These are phyloP conservation scores for Acleris emargana DNA, from an alignment of 2,888 invertebrate species.

Conservation along the genomic window DNA sequence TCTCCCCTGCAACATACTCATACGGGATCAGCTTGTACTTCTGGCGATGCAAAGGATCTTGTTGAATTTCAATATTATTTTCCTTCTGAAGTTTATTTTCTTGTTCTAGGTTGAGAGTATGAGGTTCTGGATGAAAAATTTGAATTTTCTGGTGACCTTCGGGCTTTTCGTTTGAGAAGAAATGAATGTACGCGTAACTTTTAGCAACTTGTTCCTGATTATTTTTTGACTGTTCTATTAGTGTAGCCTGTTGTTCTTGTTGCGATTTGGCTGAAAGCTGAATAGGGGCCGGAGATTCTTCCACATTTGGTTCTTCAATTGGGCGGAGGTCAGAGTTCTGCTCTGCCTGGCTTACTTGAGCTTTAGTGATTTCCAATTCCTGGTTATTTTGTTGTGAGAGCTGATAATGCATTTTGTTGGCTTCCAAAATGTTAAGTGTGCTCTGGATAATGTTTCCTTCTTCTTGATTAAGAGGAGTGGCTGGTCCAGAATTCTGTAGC, in stretches of 20 bases:
- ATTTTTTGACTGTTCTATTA: conserved; percentile 24
- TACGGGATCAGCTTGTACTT: conserved; percentile 34
- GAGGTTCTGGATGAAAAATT: conserved; percentile 33
- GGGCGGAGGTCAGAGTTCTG: conserved; percentile 16
- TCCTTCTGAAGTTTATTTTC: conserved; percentile 19
- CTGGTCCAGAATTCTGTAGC: conserved; percentile 10
- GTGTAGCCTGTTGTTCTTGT: conserved; percentile 25
- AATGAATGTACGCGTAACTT: conserved; percentile 34
- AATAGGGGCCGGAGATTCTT: conserved; percentile 26
- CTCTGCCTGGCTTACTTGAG: conserved; percentile 4
- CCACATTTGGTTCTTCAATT: conserved; percentile 35
- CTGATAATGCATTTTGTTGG: conserved; percentile 24
- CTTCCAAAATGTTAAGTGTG: conserved; percentile 30
- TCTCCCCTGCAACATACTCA: conserved; percentile 27
- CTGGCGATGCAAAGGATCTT: conserved; percentile 33
- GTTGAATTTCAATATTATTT: conserved; percentile 32
- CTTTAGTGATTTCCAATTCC: conserved; percentile 13
- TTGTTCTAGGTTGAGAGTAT: conserved; percentile 14
- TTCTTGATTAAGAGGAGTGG: conserved; percentile 20
- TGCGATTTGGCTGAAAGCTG: conserved; percentile 16
- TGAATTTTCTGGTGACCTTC: conserved; percentile 25
- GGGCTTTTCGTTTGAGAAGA: conserved; percentile 30
- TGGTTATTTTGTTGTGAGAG: conserved; percentile 4
- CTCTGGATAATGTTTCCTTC: conserved; percentile 30
- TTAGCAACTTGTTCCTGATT: conserved; percentile 27